Evolutionary conservation across 2,113 vertebrate species (phyloP).

Genomic region (Sterrhoptilus dennistouni): DNA sequence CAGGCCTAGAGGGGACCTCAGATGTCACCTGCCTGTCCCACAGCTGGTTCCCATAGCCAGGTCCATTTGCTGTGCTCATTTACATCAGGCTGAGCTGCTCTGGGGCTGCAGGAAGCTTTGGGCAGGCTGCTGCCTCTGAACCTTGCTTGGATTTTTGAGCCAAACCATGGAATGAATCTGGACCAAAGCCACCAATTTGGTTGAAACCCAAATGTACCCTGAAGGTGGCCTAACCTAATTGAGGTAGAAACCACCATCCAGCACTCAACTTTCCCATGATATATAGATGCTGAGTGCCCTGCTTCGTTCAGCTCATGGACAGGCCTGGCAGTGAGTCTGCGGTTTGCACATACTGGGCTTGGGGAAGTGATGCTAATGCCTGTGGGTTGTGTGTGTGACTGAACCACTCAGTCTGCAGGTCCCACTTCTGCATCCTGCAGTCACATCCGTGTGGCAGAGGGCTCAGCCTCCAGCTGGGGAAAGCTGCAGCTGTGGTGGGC

Average conservation of each 20-base stretch:
- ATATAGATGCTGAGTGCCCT: neutral
- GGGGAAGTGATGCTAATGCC: neutral
- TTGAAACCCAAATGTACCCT: neutral
- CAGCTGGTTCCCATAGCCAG: neutral
- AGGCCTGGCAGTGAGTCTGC: neutral
- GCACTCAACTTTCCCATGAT: fast-evolving
- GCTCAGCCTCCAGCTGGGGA: neutral
- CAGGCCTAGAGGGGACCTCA: neutral
- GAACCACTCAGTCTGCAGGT: neutral
- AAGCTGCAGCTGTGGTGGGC: neutral
- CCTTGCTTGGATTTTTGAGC: neutral
- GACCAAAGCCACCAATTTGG: neutral
- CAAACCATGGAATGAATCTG: neutral
- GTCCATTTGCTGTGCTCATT: neutral
- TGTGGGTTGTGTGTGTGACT: neutral
- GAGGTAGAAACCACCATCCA: neutral
- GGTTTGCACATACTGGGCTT: neutral
- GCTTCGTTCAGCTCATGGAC: neutral
- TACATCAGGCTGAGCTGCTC: neutral
- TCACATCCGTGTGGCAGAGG: neutral
- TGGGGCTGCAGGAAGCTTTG: neutral
- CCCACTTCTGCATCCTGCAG: neutral
- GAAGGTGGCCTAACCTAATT: neutral
- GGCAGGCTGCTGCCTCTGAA: neutral
- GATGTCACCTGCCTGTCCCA: neutral